These are phyloP conservation scores for Megaustenia siamemsis DNA, from an alignment of 2,888 invertebrate genomes.

Conservation along the genomic window DNA sequence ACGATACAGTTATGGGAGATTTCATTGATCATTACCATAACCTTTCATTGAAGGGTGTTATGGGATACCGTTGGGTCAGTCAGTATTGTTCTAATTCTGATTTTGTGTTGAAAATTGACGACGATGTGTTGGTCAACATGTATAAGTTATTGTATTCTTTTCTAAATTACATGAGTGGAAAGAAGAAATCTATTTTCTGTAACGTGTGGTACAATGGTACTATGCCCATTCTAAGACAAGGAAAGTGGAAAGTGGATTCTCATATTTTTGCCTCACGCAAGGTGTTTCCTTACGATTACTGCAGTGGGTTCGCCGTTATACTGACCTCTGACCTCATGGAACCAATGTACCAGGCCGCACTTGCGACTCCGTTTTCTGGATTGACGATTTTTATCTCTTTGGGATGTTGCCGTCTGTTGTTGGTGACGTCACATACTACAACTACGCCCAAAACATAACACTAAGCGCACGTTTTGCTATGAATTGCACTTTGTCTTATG, in stretches of 20 bases:
- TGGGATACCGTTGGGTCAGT: conserved; percentile 61
- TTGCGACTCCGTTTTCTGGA: conserved; percentile 57
- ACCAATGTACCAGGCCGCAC: conserved; percentile 47
- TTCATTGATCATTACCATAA: conserved; percentile 71
- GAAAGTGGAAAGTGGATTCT: conserved; percentile 51
- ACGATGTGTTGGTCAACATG: conserved; percentile 54
- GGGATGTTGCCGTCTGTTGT: conserved; percentile 55
- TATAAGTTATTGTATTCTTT: conserved; percentile 51
- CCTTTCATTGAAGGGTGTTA: conserved; percentile 73
- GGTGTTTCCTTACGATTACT: conserved; percentile 55
- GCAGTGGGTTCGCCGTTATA: conserved; percentile 54
- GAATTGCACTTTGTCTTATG: conserved; percentile 37
- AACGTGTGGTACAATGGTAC: conserved; percentile 48
- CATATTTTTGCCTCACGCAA: conserved; percentile 7
- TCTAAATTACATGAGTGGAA: conserved; percentile 39
- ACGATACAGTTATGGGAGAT: conserved; percentile 71
- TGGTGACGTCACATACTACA: conserved; percentile 49
- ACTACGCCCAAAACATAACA: conserved; percentile 37
- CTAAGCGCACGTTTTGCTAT: conserved; percentile 28
- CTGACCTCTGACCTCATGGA: conserved; percentile 52
- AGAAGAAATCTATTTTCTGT: conserved; percentile 51
- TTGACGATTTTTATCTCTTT: conserved; percentile 57
- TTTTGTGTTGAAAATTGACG: conserved; percentile 55
- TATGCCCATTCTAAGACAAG: conserved; percentile 50
- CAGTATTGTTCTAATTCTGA: conserved; percentile 48